A percentile compares a stretch with the other conserved stretches of the same genome.
Conservation (phyloP, 2,888 invertebrate genomes). For the Machimus rusticus region DNA sequence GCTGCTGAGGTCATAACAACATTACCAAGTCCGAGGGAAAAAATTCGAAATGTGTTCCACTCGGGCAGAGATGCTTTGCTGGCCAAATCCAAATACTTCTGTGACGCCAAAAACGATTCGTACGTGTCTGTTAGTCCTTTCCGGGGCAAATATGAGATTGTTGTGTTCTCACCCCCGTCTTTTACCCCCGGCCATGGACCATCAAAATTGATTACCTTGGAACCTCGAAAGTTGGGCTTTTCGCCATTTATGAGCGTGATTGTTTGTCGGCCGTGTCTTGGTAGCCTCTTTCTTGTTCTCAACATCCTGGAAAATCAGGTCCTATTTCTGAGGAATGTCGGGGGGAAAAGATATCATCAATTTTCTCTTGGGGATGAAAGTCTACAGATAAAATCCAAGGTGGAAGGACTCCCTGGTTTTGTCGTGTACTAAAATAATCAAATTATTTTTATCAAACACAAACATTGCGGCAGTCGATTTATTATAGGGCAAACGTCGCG, state of each 20-base stretch:
- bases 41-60: not conserved
- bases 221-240: not conserved
- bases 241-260: slow-evolving; percentile 25
- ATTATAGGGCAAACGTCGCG: not conserved
- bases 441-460: slow-evolving; percentile 29
- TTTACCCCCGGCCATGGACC: not conserved
- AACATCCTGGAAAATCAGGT: slow-evolving; percentile 3
- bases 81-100: not conserved
- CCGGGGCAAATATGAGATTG: slow-evolving; percentile 20
- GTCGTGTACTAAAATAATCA: slow-evolving; percentile 24
- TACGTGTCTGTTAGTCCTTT: slow-evolving; percentile 14
- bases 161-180: not conserved
- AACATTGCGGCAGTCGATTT: slow-evolving; percentile 30
- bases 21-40: not conserved
- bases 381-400: not conserved
- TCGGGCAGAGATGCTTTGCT: not conserved
- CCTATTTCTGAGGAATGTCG: not conserved
- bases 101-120: not conserved
- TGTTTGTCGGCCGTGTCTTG: slow-evolving; percentile 7
- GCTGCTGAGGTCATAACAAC: not conserved
- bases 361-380: slow-evolving; percentile 5
- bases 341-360: slow-evolving; percentile 27
- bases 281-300: not conserved
- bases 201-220: slow-evolving; percentile 40
- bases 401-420: not conserved